Conservation (phyloP, 2,888 invertebrate species). For the Eupsilia transversa region DNA sequence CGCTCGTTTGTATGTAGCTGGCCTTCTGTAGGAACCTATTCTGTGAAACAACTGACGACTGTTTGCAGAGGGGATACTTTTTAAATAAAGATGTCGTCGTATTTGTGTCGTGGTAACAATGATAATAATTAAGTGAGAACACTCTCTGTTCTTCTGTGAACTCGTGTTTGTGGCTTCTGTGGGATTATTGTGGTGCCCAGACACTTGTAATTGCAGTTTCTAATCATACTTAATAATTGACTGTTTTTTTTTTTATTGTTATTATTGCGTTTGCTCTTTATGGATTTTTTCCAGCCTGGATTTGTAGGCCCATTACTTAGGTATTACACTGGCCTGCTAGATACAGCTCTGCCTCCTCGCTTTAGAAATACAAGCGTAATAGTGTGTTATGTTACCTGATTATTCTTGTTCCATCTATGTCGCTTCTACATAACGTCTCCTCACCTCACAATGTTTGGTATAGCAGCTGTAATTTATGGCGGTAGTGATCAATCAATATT, state of each 20-base stretch:
- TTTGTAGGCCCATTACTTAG: neutral
- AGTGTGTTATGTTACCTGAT: neutral
- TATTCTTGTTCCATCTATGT: neutral
- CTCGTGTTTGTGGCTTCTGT: constrained; percentile 27
- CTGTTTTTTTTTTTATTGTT: neutral
- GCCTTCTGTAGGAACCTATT: constrained; percentile 13
- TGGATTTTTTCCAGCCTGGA: neutral
- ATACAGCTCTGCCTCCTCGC: neutral
- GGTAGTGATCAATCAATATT: constrained; percentile 71
- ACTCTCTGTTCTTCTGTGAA: constrained; percentile 33
- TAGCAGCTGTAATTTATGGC: constrained; percentile 44
- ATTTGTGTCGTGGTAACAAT: constrained; percentile 55
- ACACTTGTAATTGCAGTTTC: constrained; percentile 15
- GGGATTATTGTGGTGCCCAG: constrained; percentile 28
- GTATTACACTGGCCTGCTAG: no score
- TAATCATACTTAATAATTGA: neutral
- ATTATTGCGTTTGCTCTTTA: neutral
- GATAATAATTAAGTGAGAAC: constrained; percentile 50
- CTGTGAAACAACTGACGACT: constrained; percentile 14
- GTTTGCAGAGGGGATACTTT: constrained; percentile 44
- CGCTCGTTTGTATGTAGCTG: neutral
- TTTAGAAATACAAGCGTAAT: neutral
- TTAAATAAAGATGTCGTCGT: constrained; percentile 57
- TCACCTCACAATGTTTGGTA: neutral
- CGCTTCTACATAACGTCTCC: constrained; percentile 9